Base-by-base conservation (phyloP, 2,797 vertebrate genomes). In the Oophaga sylvatica region DNA sequence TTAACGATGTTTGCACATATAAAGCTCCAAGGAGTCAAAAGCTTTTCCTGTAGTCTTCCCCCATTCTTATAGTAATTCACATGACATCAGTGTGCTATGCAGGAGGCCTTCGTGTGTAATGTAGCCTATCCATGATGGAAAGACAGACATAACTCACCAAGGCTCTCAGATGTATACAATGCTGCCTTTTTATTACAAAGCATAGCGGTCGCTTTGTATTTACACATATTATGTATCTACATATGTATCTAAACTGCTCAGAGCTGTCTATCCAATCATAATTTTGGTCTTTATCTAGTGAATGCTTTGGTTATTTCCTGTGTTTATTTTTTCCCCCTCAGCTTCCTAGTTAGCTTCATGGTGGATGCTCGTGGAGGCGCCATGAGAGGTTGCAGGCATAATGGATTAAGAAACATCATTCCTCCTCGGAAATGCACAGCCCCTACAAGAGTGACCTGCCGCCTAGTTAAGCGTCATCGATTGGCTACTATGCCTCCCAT, bases 301-400 rank as follows among this genome's bases (percentile, higher is more conserved):
- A 75, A 48, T 75, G 22, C 19, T 75, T 48, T 20, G 20, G 5
- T 53, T 20, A 41, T 45, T 75, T 75, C 26, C 26, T 26, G 26
- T 73, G 19, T 62, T 22, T 87, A 3, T 15, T 76, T 31, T 29
- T 7, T 63, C 41, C 3, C 22, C 87, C 90, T 26, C 92, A 99
- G 98, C 93, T 99, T 99, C 93, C 95, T 99, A 91, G 98, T 99
- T 89, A 99, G 98, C 92, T 99, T 99, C 92, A 99, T 99, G 98
- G 98, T 99, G 93, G 98, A 99, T 0, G 98, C 98, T 67, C 96
- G 98, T 53, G 98, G 98, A 0, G 98, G 98, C 13, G 97, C 98
- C 84, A 99, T 99, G 98, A 93, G 97, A 0, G 98, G 98, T 0
- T 99, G 98, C 91, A 95, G 98, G 20, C 98, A 99, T 91, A 98